Percentiles rank a stretch among this genome's conserved stretches.
phyloP scores from a whole-genome alignment of 2,888 invertebrate species.

The Chalcosyrphus nemorum region DNA sequence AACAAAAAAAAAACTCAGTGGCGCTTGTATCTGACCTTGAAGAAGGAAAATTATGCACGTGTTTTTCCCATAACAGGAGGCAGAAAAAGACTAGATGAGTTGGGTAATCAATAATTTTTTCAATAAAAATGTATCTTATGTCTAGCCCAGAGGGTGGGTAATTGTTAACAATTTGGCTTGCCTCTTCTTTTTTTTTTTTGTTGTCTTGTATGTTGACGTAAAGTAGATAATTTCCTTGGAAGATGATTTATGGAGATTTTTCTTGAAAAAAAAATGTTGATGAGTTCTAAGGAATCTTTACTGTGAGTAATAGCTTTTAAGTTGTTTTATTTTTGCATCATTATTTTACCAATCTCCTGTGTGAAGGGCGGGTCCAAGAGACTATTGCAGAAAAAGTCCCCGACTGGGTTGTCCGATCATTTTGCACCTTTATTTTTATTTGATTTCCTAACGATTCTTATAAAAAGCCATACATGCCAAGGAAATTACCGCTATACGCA shows the following conservation, averaged over 20 bases:
- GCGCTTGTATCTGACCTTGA: conserved; percentile 1
- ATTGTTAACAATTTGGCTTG: not conserved
- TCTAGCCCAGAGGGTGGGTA: not conserved
- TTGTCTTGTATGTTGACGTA: not conserved
- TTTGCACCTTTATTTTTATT: no score
- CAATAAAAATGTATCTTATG: not conserved
- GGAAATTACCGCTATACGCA: no score
- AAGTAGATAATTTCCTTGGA: not conserved
- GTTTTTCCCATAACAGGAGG: not conserved
- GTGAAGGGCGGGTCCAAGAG: no score
- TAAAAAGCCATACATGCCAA: no score
- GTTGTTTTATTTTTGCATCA: not conserved
- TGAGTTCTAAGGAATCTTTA: no score
- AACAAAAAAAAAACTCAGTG: no score
- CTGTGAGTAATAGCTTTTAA: not conserved
- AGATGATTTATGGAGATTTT: not conserved
- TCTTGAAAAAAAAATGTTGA: not conserved
- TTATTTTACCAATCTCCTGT: no score
- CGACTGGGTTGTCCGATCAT: no score
- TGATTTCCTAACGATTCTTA: no score
- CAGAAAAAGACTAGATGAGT: not conserved
- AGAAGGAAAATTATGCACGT: not conserved
- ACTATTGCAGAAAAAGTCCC: no score
- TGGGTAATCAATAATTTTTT: not conserved
- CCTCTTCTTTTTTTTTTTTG: not conserved